Conservation (phyloP, 2,888 invertebrate genomes). For the Agonum fuliginosum region DNA sequence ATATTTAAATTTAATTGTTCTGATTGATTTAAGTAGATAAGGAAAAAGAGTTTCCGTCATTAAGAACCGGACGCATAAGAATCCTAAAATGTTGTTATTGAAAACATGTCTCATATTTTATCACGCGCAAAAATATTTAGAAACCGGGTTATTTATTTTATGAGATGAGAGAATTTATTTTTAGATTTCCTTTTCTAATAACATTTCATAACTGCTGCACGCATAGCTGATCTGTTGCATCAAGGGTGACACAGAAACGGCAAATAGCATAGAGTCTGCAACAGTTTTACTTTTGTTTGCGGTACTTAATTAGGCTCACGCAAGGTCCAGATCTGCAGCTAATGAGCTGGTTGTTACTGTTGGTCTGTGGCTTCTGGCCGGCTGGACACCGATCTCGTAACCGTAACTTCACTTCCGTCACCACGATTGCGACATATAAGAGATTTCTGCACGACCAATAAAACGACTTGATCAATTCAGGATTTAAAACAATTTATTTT, state of each 20-base stretch:
- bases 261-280: neutral
- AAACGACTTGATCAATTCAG: no score
- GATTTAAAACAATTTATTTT: no score
- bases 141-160: neutral
- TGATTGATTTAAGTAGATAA: conserved; percentile 39
- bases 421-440: conserved; percentile 8
- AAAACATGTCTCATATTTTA: neutral
- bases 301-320: conserved; percentile 24
- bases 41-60: conserved; percentile 29
- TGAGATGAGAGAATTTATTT: no score
- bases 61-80: conserved; percentile 16
- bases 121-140: neutral
- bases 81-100: neutral
- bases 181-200: no score
- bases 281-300: conserved; percentile 34
- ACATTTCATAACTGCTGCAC: neutral
- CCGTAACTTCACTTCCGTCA: conserved; percentile 21
- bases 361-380: neutral
- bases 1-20: conserved; percentile 12
- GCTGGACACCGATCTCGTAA: neutral
- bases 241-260: conserved; percentile 32
- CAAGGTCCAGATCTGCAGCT: conserved; percentile 15
- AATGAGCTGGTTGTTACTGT: conserved; percentile 33
- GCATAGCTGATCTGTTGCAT: conserved; percentile 1
- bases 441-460: neutral